These are phyloP conservation scores for Cavia porcellus DNA, from an alignment of 2,113 vertebrate species.

Conservation along the genomic window DNA sequence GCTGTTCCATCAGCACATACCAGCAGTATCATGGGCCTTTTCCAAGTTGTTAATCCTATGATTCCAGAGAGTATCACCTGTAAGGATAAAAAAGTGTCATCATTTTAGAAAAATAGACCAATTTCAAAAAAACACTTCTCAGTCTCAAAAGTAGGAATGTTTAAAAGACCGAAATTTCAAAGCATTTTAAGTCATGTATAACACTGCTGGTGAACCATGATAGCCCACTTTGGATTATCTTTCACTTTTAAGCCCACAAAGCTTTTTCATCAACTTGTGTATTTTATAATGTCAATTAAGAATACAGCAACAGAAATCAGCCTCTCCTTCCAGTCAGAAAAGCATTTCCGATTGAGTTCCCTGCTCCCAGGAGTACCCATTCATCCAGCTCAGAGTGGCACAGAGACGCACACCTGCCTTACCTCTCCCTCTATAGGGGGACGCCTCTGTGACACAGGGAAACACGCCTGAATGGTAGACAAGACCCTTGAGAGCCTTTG, in stretches of 20 bases:
- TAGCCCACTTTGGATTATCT: background rate
- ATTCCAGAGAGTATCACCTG: slow-evolving; percentile 95
- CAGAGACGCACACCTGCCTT: background rate
- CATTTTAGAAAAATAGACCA: slow-evolving; percentile 18
- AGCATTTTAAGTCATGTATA: background rate
- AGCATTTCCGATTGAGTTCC: background rate
- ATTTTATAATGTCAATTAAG: background rate
- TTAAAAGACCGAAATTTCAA: slow-evolving; percentile 7
- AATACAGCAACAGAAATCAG: slow-evolving; percentile 10
- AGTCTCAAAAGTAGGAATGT: background rate
- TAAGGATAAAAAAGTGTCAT: slow-evolving; percentile 76
- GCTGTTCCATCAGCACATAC: slow-evolving; percentile 86
- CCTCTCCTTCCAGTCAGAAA: background rate
- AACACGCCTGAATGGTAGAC: background rate
- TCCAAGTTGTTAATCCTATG: slow-evolving; percentile 92
- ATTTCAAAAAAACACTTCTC: background rate
- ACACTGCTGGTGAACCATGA: background rate
- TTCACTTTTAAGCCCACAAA: background rate
- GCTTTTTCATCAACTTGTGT: background rate
- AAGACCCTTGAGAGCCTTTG: background rate
- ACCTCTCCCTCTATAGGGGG: background rate
- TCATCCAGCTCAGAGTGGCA: background rate
- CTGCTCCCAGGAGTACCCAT: background rate
- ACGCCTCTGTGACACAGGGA: background rate
- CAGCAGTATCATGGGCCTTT: slow-evolving; percentile 89